Conservation (phyloP, 1,140 invertebrate genomes). For the Drosophila carrolli region DNA sequence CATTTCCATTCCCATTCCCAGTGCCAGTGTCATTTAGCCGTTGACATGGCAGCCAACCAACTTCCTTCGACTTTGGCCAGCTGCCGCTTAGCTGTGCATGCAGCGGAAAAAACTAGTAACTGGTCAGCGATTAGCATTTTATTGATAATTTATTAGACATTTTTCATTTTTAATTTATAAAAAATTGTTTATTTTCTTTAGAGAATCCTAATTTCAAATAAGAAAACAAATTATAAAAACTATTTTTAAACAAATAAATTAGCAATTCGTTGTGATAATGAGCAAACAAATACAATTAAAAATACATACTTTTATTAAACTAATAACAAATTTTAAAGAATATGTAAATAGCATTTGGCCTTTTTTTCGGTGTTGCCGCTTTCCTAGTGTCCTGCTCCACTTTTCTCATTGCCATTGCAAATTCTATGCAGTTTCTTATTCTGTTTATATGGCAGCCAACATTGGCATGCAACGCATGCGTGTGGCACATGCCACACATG, state of each 20-base stretch:
- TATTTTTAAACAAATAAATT: too few relatives aligned
- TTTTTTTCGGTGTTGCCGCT: constrained; percentile 9
- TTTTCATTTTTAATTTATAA: background rate
- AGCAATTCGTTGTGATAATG: too few relatives aligned
- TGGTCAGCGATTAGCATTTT: background rate
- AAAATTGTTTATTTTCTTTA: too few relatives aligned
- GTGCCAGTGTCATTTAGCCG: constrained; percentile 59
- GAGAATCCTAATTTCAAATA: too few relatives aligned
- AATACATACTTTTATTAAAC: too few relatives aligned
- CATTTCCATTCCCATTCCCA: constrained; percentile 21
- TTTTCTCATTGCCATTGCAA: constrained; percentile 53
- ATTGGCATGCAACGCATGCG: constrained; percentile 66
- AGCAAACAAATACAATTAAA: too few relatives aligned
- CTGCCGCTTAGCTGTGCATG: constrained; percentile 33
- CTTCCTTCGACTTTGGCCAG: constrained; percentile 58
- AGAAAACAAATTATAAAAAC: too few relatives aligned
- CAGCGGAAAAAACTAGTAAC: background rate
- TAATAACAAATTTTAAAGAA: too few relatives aligned
- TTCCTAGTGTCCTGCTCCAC: constrained; percentile 17
- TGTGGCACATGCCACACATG: constrained; percentile 61
- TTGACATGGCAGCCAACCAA: constrained; percentile 70
- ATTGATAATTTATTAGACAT: background rate
- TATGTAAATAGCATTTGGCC: too few relatives aligned
- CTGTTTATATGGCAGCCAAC: constrained; percentile 54
- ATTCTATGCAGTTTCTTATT: constrained; percentile 55